Evolutionary conservation across 2,888 invertebrate genomes (phyloP).

Genomic region (Drosophila yooni): DNA sequence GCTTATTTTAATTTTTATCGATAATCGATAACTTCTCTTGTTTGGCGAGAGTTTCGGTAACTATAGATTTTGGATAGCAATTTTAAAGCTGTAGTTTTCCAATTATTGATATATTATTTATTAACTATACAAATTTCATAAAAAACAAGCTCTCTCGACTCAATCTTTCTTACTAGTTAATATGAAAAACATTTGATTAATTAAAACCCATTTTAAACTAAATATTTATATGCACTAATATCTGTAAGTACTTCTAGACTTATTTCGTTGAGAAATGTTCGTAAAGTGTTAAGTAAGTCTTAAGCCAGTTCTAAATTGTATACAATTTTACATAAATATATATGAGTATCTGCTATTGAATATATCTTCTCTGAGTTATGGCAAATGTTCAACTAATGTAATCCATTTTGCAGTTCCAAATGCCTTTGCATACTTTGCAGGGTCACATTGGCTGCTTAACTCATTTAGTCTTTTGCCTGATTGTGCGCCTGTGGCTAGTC

Average conservation of each 20-base stretch:
- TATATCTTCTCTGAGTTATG: slow-evolving; percentile 11
- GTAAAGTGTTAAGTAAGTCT: not conserved
- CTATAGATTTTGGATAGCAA: too few relatives aligned
- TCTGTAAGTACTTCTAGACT: not conserved
- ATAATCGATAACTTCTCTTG: too few relatives aligned
- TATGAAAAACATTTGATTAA: not conserved
- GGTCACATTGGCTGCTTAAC: not conserved
- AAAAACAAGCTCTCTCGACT: not conserved
- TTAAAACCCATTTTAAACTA: not conserved
- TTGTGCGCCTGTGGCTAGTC: slow-evolving; percentile 29
- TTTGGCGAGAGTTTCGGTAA: too few relatives aligned
- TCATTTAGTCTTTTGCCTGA: slow-evolving; percentile 19
- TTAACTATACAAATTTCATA: not conserved
- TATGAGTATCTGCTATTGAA: not conserved
- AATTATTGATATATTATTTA: not conserved
- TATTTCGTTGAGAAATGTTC: not conserved
- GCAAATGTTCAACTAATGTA: slow-evolving; percentile 6
- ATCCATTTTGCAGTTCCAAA: slow-evolving; percentile 15
- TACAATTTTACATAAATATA: not conserved
- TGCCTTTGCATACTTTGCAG: slow-evolving; percentile 26
- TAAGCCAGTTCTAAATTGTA: not conserved
- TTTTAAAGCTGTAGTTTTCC: not conserved
- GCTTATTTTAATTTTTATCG: too few relatives aligned
- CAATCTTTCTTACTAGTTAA: not conserved
- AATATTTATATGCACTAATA: not conserved